phyloP scores from a whole-genome alignment of 2,888 invertebrate species.

The Rosalia funebris region DNA sequence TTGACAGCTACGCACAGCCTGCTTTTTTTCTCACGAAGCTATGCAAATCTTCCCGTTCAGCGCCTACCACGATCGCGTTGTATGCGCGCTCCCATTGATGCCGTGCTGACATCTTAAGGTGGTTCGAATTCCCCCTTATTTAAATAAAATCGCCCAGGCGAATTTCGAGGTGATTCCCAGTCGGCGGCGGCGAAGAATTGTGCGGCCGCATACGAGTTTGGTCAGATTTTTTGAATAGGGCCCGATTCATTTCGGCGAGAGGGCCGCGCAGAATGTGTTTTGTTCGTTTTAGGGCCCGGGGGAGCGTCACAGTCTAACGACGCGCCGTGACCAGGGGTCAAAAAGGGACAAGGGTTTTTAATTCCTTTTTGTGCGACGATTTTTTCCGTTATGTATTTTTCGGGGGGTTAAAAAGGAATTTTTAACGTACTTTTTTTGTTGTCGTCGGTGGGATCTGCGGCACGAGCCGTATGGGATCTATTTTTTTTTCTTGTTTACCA shows the following conservation, averaged over 20 bases:
- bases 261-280: slow-evolving; percentile 39
- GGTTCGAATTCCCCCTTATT: slow-evolving; percentile 44
- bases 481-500: slow-evolving; percentile 45
- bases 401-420: slow-evolving; percentile 40
- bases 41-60: slow-evolving; percentile 51
- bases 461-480: slow-evolving; percentile 41
- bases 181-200: slow-evolving; percentile 25
- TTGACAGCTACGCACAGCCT: slow-evolving; percentile 51
- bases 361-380: slow-evolving; percentile 39
- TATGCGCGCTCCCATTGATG: slow-evolving; percentile 30
- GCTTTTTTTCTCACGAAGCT: slow-evolving; percentile 59
- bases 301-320: slow-evolving; percentile 40
- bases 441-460: slow-evolving; percentile 37
- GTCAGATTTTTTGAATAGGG: slow-evolving; percentile 47
- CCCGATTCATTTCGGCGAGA: slow-evolving; percentile 47
- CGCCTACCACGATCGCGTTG: slow-evolving; percentile 36
- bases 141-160: slow-evolving; percentile 37
- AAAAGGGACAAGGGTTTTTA: slow-evolving; percentile 46
- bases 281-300: slow-evolving; percentile 25
- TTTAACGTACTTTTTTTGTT: slow-evolving; percentile 55
- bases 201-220: slow-evolving; percentile 31
- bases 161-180: slow-evolving; percentile 27
- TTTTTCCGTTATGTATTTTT: slow-evolving; percentile 52
- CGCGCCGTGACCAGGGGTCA: slow-evolving; percentile 52
- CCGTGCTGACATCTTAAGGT: no score